Evolutionary conservation across 1,140 invertebrate genomes (phyloP).

Genomic region (Leptoteleia sp.): DNA sequence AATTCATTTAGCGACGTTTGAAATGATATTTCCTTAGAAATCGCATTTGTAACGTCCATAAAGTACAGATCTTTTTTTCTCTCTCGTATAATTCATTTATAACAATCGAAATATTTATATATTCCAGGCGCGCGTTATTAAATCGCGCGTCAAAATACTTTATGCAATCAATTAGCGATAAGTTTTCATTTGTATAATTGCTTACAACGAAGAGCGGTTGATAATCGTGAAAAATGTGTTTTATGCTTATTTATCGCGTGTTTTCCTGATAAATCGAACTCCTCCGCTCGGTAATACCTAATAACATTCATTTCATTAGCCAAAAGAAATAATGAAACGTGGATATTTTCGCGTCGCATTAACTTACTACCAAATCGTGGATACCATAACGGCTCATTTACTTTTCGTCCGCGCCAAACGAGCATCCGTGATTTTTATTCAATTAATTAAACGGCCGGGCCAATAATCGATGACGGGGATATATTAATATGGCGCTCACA

Average conservation of each 20-base stretch:
- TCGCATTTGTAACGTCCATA: background rate
- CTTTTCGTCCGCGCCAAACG: slow-evolving; percentile 11
- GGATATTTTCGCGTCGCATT: slow-evolving; percentile 5
- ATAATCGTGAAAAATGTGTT: slow-evolving; percentile 1
- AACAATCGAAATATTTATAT: background rate
- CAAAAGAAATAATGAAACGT: slow-evolving; percentile 15
- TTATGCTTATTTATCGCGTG: slow-evolving; percentile 6
- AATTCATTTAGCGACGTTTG: background rate
- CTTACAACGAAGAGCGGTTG: background rate
- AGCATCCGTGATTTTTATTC: slow-evolving; percentile 12
- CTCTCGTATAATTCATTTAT: background rate
- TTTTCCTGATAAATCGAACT: slow-evolving; percentile 10
- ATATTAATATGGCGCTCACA: background rate
- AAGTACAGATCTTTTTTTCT: too few relatives aligned
- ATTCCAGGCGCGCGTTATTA: background rate
- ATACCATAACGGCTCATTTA: slow-evolving; percentile 7
- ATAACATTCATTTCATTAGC: slow-evolving; percentile 2
- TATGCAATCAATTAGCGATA: slow-evolving; percentile 14
- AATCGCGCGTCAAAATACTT: background rate
- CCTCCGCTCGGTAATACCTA: background rate
- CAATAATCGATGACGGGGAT: background rate
- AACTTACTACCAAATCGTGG: background rate
- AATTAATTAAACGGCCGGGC: slow-evolving; percentile 5
- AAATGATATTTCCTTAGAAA: background rate
- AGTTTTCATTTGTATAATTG: slow-evolving; percentile 3